Evolutionary conservation across 2,113 vertebrate species (phyloP), one percentile per base, ranked within the genome.

Genomic region (Lasiurus borealis): DNA sequence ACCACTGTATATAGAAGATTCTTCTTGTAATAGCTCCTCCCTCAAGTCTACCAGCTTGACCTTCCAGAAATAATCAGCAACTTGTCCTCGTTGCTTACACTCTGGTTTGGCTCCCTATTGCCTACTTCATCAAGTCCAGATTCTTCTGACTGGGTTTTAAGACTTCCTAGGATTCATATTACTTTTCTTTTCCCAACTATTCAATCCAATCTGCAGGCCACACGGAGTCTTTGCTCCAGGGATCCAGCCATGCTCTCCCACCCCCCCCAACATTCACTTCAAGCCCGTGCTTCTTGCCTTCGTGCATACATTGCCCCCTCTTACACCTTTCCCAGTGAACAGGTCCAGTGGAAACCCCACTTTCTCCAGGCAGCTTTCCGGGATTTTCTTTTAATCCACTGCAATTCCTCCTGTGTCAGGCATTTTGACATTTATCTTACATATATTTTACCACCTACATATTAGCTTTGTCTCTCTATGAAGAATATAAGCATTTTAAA

Each of bases 401-500:
- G n/a, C n/a, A n/a, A n/a, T n/a, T n/a, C n/a, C n/a, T n/a, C n/a
- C n/a, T n/a, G 12, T 73, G 29, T 50, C 71, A 87, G 46, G 29
- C n/a, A 62, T 25, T 81, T 71, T 40, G 64, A 85, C 25, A 27
- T 12, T 80, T 68, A 31, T 72, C 89, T 88, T 88, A 23, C 81
- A 16, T 68, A n/a, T 93, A 75, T 31, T 31, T 76, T 52, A 64
- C 8, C 36, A 36, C 15, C 12, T 59, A 27, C 40, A 31, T 9
- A 50, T 52, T 66, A 92, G 12, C 18, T 57, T 90, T 85, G 13
- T 40, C 64, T 93, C 54, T 25, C 40, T 68, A 2, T 57, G 46
- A 78, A 75, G 44, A 50, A 11, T 62, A 3, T 19, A 62, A 52
- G 36, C n/a, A 54, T 82, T 94, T 95, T 85, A 92, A 90, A 31